These are phyloP conservation scores for Adelphocoris suturalis DNA, from an alignment of 2,888 invertebrate species.

Conservation along the genomic window DNA sequence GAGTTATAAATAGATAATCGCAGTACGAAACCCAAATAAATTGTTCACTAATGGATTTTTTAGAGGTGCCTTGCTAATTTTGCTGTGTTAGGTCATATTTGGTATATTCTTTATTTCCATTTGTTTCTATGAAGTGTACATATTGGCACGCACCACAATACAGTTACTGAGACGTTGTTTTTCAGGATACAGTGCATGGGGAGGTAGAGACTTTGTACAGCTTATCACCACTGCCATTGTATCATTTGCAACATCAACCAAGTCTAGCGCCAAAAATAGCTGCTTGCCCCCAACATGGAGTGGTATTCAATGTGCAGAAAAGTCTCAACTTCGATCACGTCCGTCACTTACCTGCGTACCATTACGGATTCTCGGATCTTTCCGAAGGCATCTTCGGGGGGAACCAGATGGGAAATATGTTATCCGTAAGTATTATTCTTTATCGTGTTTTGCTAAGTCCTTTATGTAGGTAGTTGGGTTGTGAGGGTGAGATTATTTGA, in stretches of 20 bases:
- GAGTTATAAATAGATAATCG: too few species aligned
- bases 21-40: too few species aligned
- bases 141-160: too few species aligned
- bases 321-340: slow-evolving; percentile 29
- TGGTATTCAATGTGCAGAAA: slow-evolving; percentile 24
- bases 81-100: too few species aligned
- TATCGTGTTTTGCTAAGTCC: not conserved
- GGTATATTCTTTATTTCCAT: too few species aligned
- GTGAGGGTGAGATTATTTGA: too few species aligned
- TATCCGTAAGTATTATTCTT: slow-evolving; percentile 48
- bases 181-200: slow-evolving; percentile 58
- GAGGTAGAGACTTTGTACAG: slow-evolving; percentile 61
- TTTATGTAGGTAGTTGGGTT: too few species aligned
- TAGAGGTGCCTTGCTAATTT: too few species aligned
- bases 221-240: not conserved
- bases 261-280: not conserved
- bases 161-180: too few species aligned
- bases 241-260: slow-evolving; percentile 34
- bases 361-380: slow-evolving; percentile 51
- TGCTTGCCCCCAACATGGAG: not conserved
- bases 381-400: not conserved
- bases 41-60: too few species aligned
- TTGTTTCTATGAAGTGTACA: too few species aligned
- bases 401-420: slow-evolving; percentile 59
- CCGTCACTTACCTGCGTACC: slow-evolving; percentile 49